Evolutionary conservation across 2,113 vertebrate genomes (phyloP).

Genomic region (Psettodes erumei): DNA sequence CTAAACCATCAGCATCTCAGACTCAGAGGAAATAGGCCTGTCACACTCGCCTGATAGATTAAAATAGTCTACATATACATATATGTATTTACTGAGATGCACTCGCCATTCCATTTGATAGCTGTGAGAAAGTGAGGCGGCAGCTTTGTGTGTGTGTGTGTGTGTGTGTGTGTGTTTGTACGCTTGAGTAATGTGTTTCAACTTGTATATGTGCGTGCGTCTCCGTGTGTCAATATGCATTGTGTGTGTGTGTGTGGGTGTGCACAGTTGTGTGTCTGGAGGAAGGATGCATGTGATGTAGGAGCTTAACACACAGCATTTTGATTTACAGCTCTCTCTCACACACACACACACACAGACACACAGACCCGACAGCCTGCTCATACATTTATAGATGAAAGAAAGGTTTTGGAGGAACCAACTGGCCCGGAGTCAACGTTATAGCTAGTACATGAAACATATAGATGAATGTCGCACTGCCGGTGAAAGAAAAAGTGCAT

Average conservation of each 20-base stretch:
- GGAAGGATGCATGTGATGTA: slow-evolving; percentile 15
- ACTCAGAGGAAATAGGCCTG: slow-evolving; percentile 67
- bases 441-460: neutral
- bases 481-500: neutral
- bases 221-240: neutral
- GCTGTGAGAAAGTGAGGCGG: slow-evolving; percentile 27
- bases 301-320: slow-evolving; percentile 25
- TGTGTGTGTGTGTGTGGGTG: neutral
- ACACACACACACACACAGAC: neutral
- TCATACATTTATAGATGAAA: slow-evolving; percentile 50
- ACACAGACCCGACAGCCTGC: slow-evolving; percentile 23
- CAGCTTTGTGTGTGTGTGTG: neutral
- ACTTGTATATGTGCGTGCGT: neutral
- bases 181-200: neutral
- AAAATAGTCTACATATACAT: slow-evolving; percentile 61
- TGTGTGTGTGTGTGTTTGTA: neutral
- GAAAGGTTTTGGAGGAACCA: slow-evolving; percentile 1
- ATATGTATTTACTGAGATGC: slow-evolving; percentile 58
- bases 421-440: slow-evolving; percentile 16
- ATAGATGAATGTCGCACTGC: neutral
- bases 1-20: slow-evolving; percentile 59
- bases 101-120: slow-evolving; percentile 40
- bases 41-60: slow-evolving; percentile 68
- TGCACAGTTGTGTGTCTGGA: neutral
- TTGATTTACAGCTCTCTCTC: slow-evolving; percentile 43